Base-by-base conservation (phyloP, 2,113 vertebrate species). In the Neomonachus schauinslandi region DNA sequence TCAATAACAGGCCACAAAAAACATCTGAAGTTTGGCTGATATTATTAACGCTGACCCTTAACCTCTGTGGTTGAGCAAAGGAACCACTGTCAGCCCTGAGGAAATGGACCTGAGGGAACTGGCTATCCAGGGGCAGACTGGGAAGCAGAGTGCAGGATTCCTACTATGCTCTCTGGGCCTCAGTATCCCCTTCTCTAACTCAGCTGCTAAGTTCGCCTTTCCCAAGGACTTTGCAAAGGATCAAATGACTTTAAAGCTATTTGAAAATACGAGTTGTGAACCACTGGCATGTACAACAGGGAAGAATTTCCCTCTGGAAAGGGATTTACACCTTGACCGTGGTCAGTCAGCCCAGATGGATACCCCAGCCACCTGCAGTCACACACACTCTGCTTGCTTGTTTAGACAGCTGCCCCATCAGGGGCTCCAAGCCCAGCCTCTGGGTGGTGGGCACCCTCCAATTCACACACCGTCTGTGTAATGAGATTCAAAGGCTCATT, bases 151-250 rank as follows among this genome's bases (percentile, higher is more conserved):
- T 4, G 28, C 8, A 13, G 79, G 51, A 49, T 55, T 49, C 83
- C n/a, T 0, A 28, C 86, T 28, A 0, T 11, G 51, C 33, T 72
- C 53, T 82, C 57, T 10, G 71, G 42, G 71, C 67, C 76, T 87
- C 39, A 9, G 85, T 86, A 65, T 94, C 76, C 33, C 67, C 77
- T 72, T 72, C 16, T 53, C 65, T 39, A 53, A 89, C 2, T 28
- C 36, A 95, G 36, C 57, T 18, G 42, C 36, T 46, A 49, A 55
- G 21, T 26, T 85, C 24, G 7, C 18, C 39, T 87, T 89, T 91
- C 86, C 86, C 39, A 71, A 89, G 49, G 65, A 69, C 59, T 95
- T 63, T 82, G 91, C 49, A 88, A 97, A 89, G 16, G 42, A 55
- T 51, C 71, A 53, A 13, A 51, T 36, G 72, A 77, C 26, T 39